Base-by-base conservation (phyloP, 2,888 invertebrate species). In the Tillus elongatus region DNA sequence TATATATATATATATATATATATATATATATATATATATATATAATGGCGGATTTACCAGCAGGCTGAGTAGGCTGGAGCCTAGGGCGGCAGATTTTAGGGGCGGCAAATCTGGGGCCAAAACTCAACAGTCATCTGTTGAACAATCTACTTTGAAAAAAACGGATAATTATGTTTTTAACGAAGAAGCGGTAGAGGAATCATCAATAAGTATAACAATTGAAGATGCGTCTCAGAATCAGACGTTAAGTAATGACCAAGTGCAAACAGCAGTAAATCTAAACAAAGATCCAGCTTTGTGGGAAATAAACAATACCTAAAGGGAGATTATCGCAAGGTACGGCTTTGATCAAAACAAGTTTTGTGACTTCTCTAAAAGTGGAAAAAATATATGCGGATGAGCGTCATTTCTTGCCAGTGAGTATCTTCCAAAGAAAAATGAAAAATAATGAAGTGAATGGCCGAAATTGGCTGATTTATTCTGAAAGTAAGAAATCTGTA, bases 201-300 rank as follows among this genome's bases (percentile, higher is more conserved):
- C n/a, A n/a, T n/a, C n/a, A n/a, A n/a, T n/a, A n/a, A n/a, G n/a
- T n/a, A n/a, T n/a, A n/a, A n/a, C n/a, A n/a, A n/a, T n/a, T n/a
- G n/a, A n/a, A n/a, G n/a, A n/a, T n/a, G n/a, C n/a, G n/a, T n/a
- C n/a, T n/a, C n/a, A n/a, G n/a, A n/a, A n/a, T n/a, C n/a, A n/a
- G n/a, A n/a, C n/a, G n/a, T n/a, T n/a, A n/a, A n/a, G n/a, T n/a
- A n/a, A n/a, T n/a, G n/a, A n/a, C n/a, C n/a, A n/a, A n/a, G n/a
- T n/a, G n/a, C n/a, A n/a, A n/a, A n/a, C n/a, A n/a, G n/a, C 30
- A 24, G 40, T 37, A 40, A 38, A 38, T 36, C 42, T 37, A 42
- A 43, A 45, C 40, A 46, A 42, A 46, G 46, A 49, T 46, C 40
- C 38, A 36, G 33, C 41, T 16, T 43, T 43, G 29, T 43, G 36